Conservation (phyloP, 2,797 vertebrate species). For the Eulemur albifrons region DNA sequence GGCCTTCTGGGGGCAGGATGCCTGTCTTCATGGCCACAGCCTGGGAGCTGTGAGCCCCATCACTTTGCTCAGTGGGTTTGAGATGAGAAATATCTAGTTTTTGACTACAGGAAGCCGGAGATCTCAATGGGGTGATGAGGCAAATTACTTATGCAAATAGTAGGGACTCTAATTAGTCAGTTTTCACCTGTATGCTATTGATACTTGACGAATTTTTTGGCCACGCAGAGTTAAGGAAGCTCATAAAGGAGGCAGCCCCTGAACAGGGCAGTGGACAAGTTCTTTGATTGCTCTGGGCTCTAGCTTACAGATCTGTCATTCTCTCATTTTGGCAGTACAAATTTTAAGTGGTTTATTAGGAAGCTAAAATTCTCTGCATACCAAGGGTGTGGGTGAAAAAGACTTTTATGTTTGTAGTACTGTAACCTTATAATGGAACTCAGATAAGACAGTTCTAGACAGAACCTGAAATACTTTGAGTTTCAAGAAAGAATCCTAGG, state of each 20-base stretch:
- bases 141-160: background rate
- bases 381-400: background rate
- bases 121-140: background rate
- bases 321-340: background rate
- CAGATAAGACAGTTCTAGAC: background rate
- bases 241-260: background rate
- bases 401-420: background rate
- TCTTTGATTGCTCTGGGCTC: background rate
- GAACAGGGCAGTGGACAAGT: background rate
- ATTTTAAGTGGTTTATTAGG: background rate
- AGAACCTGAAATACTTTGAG: background rate
- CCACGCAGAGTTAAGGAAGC: background rate
- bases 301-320: background rate
- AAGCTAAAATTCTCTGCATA: constrained; percentile 8
- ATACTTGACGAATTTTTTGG: background rate
- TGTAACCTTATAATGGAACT: background rate
- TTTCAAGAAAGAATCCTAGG: background rate
- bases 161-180: background rate
- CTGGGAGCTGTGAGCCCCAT: background rate
- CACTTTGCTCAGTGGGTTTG: background rate
- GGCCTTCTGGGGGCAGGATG: background rate
- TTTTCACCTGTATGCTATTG: background rate
- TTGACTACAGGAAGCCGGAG: background rate
- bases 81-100: background rate
- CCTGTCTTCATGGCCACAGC: background rate